Evolutionary conservation across 2,113 vertebrate genomes (phyloP).

Genomic region (Bubalus kerabau): DNA sequence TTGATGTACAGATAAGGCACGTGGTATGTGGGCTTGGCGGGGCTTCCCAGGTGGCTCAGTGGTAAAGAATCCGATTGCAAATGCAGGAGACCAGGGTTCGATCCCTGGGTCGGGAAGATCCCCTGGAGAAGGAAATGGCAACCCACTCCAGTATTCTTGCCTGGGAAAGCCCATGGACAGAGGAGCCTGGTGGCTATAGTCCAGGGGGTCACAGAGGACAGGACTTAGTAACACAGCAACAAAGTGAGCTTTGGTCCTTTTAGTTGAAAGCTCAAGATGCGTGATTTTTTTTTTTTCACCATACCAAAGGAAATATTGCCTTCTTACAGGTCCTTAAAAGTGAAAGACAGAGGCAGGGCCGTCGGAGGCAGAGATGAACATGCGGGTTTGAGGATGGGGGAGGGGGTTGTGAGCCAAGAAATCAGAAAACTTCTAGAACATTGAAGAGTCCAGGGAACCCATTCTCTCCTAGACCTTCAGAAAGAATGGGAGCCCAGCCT

Average conservation of each 20-base stretch:
- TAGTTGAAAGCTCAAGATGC: too few relatives aligned
- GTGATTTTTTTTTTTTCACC: too few relatives aligned
- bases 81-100: not conserved
- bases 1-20: fast-evolving
- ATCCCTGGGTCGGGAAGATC: not conserved
- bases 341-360: not conserved
- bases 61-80: not conserved
- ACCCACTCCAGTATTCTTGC: not conserved
- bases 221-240: not conserved
- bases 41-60: not conserved
- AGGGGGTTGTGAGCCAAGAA: not conserved
- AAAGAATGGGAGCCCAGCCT: not conserved
- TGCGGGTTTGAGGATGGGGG: not conserved
- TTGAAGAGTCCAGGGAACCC: not conserved
- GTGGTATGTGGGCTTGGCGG: fast-evolving
- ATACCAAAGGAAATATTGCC: fast-evolving
- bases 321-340: not conserved
- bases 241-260: not conserved
- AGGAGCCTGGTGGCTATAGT: not conserved
- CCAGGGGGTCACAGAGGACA: not conserved
- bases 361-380: not conserved
- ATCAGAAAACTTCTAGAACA: not conserved
- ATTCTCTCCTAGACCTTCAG: not conserved
- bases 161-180: not conserved
- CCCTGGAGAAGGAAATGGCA: not conserved